A percentile compares a stretch with the other conserved stretches of the same genome.
Conservation (phyloP, 2,797 vertebrate genomes). For the Peromyscus melanophrys region DNA sequence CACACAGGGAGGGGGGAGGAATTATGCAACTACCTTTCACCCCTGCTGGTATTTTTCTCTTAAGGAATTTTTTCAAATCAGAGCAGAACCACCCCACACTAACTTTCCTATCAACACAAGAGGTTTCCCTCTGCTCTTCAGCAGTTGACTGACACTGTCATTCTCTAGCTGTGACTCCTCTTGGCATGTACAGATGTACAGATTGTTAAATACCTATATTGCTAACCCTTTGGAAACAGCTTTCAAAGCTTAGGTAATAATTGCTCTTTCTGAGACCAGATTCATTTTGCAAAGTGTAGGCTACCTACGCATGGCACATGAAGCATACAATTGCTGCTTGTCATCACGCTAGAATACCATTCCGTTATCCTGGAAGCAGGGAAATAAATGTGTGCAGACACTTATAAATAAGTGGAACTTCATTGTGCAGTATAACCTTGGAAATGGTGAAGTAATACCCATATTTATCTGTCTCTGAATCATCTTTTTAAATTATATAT, state of each 20-base stretch:
- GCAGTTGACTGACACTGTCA: neutral
- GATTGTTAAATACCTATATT: neutral
- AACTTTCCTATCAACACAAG: neutral
- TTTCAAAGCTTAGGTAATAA: neutral
- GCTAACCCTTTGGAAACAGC: neutral
- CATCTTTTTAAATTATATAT: neutral
- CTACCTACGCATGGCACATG: neutral
- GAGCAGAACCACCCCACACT: neutral
- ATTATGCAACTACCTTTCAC: neutral
- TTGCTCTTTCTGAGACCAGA: neutral
- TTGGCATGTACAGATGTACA: neutral
- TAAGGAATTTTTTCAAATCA: neutral
- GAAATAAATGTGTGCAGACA: neutral
- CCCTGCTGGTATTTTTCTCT: neutral
- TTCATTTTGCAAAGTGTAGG: neutral
- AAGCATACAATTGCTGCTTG: neutral
- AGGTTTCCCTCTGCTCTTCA: neutral
- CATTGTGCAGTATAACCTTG: neutral
- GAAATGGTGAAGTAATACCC: constrained; percentile 5
- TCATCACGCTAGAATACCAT: neutral
- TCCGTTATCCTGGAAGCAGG: neutral
- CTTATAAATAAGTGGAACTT: neutral
- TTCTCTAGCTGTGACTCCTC: neutral
- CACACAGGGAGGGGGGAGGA: neutral
- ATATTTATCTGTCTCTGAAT: constrained; percentile 10